phyloP scores from a whole-genome alignment of 2,113 vertebrate genomes.

The Macheiramphus alcinus region DNA sequence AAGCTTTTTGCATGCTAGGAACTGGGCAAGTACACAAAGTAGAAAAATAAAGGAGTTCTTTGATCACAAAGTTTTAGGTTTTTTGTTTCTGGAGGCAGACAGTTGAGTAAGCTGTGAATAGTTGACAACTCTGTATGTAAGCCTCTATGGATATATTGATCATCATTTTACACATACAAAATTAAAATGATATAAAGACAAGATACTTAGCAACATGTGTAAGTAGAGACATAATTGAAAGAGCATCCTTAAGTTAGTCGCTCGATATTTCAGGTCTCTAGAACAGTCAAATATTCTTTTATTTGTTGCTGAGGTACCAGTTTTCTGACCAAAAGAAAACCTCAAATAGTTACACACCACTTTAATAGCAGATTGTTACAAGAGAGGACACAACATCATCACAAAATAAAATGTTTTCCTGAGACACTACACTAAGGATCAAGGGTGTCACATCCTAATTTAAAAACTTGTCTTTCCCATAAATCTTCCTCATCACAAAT shows the following conservation, averaged over 20 bases:
- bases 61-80: not conserved
- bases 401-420: not conserved
- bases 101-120: not conserved
- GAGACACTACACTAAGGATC: not conserved
- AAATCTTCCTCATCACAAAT: not conserved
- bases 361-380: not conserved
- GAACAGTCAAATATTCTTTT: not conserved
- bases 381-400: not conserved
- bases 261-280: not conserved
- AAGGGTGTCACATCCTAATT: not conserved
- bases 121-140: not conserved
- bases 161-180: not conserved
- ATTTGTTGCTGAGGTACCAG: not conserved
- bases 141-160: not conserved
- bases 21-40: not conserved
- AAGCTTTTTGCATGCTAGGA: not conserved
- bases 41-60: not conserved
- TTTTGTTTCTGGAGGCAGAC: not conserved
- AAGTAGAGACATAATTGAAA: not conserved
- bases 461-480: not conserved
- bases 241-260: not conserved
- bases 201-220: not conserved
- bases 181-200: not conserved
- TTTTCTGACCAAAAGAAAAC: not conserved
- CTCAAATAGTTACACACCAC: not conserved